Percentiles rank a stretch among this genome's conserved stretches.
phyloP scores from a whole-genome alignment of 1,140 invertebrate species.

The Aphelinus atriplicis region DNA sequence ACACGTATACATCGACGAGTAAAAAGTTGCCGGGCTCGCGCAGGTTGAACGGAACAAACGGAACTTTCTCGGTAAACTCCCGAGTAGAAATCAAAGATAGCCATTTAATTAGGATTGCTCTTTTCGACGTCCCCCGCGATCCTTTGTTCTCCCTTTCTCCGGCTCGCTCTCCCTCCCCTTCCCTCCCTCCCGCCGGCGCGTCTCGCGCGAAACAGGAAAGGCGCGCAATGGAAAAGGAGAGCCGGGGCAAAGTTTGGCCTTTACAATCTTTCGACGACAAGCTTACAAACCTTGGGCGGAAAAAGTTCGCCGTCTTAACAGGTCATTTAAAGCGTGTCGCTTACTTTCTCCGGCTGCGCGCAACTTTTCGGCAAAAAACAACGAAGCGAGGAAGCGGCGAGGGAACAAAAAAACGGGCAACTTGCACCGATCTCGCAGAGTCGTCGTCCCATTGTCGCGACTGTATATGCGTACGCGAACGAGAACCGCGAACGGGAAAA shows the following conservation, averaged over 20 bases:
- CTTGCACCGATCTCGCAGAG: not conserved
- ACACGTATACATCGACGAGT: too few relatives aligned
- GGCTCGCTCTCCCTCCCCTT: too few relatives aligned
- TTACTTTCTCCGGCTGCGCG: slow-evolving; percentile 20
- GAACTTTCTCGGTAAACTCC: slow-evolving; percentile 17
- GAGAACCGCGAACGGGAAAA: too few relatives aligned
- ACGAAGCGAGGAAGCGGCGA: not conserved
- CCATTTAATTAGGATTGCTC: slow-evolving; percentile 62
- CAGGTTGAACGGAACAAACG: slow-evolving; percentile 1
- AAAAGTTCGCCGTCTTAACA: slow-evolving; percentile 38
- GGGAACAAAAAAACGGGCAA: not conserved
- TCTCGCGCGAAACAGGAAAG: too few relatives aligned
- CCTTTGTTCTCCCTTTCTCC: slow-evolving; percentile 49
- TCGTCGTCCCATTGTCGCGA: too few relatives aligned
- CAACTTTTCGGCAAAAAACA: not conserved
- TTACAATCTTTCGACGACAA: slow-evolving; percentile 52
- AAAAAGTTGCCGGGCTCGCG: not conserved
- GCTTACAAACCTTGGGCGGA: slow-evolving; percentile 19
- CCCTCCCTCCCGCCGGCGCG: too few relatives aligned
- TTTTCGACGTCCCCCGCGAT: slow-evolving; percentile 48
- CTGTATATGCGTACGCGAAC: too few relatives aligned
- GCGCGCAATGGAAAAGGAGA: not conserved
- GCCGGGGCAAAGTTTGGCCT: slow-evolving; percentile 46
- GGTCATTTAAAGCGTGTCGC: slow-evolving; percentile 31
- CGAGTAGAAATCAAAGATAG: slow-evolving; percentile 40